A percentile compares a stretch with the other conserved stretches of the same genome.
These are phyloP conservation scores for Sarcophilus harrisii DNA, from an alignment of 2,797 vertebrate species.

Conservation along the genomic window DNA sequence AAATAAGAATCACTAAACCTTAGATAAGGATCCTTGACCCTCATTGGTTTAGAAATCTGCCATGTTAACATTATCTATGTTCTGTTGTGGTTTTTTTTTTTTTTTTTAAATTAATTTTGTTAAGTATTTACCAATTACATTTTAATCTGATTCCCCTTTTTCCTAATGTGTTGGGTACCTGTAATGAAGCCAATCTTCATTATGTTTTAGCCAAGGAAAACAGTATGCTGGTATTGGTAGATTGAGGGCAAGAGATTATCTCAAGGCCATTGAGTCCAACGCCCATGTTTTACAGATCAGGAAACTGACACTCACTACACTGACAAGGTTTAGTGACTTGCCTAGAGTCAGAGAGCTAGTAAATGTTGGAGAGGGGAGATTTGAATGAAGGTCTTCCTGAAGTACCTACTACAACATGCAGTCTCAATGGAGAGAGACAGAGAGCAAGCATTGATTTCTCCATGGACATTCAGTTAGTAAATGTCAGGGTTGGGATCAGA, in stretches of 20 bases:
- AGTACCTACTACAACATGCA: not conserved
- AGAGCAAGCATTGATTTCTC: conserved; percentile 23
- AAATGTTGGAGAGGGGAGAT: not conserved
- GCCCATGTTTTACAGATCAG: not conserved
- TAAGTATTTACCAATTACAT: not conserved
- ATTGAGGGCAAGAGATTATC: not conserved
- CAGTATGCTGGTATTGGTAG: not conserved
- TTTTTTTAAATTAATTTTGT: not conserved
- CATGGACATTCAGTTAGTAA: conserved; percentile 10
- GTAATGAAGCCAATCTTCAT: not conserved
- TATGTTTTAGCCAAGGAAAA: not conserved
- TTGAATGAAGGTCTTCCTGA: not conserved
- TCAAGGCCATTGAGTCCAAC: not conserved
- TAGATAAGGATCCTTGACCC: not conserved
- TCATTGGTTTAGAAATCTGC: not conserved
- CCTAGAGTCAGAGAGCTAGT: not conserved
- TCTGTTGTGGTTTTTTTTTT: not conserved
- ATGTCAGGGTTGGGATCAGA: not conserved
- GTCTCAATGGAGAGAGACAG: not conserved
- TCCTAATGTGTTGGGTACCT: not conserved
- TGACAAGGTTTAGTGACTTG: not conserved
- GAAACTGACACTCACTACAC: not conserved
- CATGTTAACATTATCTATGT: not conserved
- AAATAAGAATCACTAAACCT: not conserved
- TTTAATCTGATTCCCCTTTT: not conserved